A percentile compares a stretch with the other conserved stretches of the same genome.
Evolutionary conservation across 2,888 invertebrate genomes (phyloP).

Genomic region (Mythimna lalbum): DNA sequence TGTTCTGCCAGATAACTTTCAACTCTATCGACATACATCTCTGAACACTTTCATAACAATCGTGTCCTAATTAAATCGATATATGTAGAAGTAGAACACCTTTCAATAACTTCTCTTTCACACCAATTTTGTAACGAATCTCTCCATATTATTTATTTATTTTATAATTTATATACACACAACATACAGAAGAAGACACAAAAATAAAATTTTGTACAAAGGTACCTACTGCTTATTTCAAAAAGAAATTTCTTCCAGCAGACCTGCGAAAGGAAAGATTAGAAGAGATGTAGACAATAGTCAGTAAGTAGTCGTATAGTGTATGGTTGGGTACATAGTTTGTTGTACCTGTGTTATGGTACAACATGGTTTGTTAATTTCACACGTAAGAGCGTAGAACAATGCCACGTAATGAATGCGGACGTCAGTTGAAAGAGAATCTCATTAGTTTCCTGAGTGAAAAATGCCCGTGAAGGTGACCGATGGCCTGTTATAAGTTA

Average conservation of each 20-base stretch:
- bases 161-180: too few relatives aligned
- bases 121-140: constrained; percentile 30
- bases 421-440: constrained; percentile 67
- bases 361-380: constrained; percentile 61
- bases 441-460: constrained; percentile 75
- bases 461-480: constrained; percentile 73
- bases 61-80: constrained; percentile 29
- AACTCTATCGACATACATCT: constrained; percentile 21
- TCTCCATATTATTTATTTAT: too few relatives aligned
- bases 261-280: too few relatives aligned
- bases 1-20: constrained; percentile 7
- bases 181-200: too few relatives aligned
- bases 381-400: constrained; percentile 67
- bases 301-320: too few relatives aligned
- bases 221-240: too few relatives aligned
- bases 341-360: constrained; percentile 33
- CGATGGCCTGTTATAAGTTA: constrained; percentile 73
- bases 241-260: too few relatives aligned
- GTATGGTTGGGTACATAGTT: background rate
- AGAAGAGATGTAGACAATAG: too few relatives aligned
- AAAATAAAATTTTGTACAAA: too few relatives aligned
- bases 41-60: constrained; percentile 26
- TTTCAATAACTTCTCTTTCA: constrained; percentile 22
- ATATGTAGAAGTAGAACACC: too few relatives aligned
- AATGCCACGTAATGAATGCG: constrained; percentile 73